These are phyloP conservation scores for Glaucidium brasilianum DNA, from an alignment of 2,113 vertebrate species.

Conservation along the genomic window DNA sequence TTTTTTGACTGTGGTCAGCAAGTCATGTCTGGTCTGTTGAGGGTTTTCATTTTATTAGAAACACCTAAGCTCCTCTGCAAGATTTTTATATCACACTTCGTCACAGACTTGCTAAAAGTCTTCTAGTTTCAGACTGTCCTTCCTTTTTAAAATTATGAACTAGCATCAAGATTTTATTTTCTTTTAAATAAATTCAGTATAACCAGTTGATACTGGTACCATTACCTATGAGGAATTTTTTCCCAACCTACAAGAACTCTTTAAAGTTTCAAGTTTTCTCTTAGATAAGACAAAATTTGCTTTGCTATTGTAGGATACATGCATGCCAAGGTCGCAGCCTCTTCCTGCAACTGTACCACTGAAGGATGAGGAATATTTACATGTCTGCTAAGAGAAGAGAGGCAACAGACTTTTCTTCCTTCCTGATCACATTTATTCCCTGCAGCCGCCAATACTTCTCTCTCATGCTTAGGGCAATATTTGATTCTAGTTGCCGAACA, in stretches of 20 bases:
- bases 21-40: background rate
- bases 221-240: background rate
- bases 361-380: background rate
- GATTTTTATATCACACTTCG: background rate
- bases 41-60: background rate
- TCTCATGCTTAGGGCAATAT: background rate
- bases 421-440: background rate
- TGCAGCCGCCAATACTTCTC: background rate
- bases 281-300: background rate
- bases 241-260: background rate
- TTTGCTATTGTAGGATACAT: background rate
- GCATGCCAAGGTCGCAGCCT: background rate
- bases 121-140: background rate
- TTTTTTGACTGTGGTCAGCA: background rate
- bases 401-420: background rate
- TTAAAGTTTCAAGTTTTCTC: background rate
- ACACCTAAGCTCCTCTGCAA: background rate
- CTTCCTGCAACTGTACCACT: background rate
- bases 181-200: background rate
- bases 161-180: background rate
- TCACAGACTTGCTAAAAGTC: background rate
- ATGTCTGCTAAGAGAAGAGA: background rate
- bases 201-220: background rate
- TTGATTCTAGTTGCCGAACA: background rate
- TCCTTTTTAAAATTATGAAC: background rate